Percentiles rank a stretch among this genome's conserved stretches.
Conservation (phyloP, 2,888 invertebrate genomes). For the Acleris literana region DNA sequence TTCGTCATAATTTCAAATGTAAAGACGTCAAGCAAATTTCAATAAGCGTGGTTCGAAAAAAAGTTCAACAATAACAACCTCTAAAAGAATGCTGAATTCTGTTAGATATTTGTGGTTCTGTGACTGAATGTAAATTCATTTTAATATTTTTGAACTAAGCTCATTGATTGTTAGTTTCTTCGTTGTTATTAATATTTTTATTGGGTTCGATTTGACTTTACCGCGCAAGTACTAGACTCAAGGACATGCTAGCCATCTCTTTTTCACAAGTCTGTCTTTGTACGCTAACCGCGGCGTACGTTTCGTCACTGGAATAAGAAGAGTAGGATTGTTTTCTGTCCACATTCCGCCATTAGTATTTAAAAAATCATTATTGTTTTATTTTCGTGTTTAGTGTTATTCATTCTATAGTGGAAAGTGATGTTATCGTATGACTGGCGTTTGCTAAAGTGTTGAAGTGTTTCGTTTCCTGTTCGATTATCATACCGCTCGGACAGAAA, state of each 20-base stretch:
- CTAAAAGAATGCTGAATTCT: conserved; percentile 33
- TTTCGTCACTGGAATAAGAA: conserved; percentile 73
- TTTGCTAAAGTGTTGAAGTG: conserved; percentile 62
- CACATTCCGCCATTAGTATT: conserved; percentile 79
- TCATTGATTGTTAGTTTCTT: conserved; percentile 8
- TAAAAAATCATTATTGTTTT: conserved; percentile 60
- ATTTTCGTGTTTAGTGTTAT: conserved; percentile 45
- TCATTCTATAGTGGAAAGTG: conserved; percentile 18
- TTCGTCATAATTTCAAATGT: conserved; percentile 49
- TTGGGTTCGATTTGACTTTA: conserved; percentile 71
- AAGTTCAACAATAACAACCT: conserved; percentile 39
- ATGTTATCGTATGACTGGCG: conserved; percentile 19
- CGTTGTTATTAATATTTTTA: conserved; percentile 27
- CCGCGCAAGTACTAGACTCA: conserved; percentile 75
- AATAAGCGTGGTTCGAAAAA: conserved; percentile 48
- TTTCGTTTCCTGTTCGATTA: conserved; percentile 79
- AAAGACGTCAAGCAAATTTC: conserved; percentile 25
- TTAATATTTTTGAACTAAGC: conserved; percentile 12
- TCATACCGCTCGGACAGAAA: conserved; percentile 62
- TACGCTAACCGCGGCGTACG: conserved; percentile 45
- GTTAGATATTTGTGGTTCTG: conserved; percentile 7
- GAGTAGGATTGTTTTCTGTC: conserved; percentile 69
- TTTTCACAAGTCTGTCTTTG: conserved; percentile 59
- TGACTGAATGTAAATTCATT: conserved; percentile 35
- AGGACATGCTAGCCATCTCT: conserved; percentile 65